Percentiles rank a stretch among this genome's conserved stretches.
phyloP scores from a whole-genome alignment of 1,140 invertebrate genomes.

The Diachasma alloeum region DNA sequence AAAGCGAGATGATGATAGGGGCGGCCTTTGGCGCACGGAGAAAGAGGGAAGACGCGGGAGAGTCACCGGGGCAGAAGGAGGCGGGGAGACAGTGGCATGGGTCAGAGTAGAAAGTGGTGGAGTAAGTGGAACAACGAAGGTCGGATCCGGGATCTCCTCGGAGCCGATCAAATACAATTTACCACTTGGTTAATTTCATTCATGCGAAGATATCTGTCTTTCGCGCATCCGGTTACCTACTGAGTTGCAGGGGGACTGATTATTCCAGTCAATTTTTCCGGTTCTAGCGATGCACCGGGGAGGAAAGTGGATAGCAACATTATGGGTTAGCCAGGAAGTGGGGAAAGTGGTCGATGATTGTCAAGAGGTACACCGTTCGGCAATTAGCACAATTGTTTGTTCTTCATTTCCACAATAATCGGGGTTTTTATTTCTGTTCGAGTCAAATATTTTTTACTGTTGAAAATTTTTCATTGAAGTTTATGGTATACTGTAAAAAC shows the following conservation, averaged over 20 bases:
- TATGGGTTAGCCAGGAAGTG: too few relatives aligned
- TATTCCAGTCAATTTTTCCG: not conserved
- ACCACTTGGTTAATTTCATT: slow-evolving; percentile 52
- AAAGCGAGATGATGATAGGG: slow-evolving; percentile 44
- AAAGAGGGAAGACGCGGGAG: not conserved
- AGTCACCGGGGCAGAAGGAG: not conserved
- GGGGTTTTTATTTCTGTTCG: too few relatives aligned
- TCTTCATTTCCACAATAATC: too few relatives aligned
- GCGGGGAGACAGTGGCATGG: slow-evolving; percentile 33
- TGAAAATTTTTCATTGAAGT: too few relatives aligned
- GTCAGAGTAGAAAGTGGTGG: slow-evolving; percentile 60
- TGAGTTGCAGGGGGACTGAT: not conserved
- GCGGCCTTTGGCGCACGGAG: not conserved
- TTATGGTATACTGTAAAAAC: too few relatives aligned
- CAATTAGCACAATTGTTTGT: too few relatives aligned
- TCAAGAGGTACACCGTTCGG: too few relatives aligned
- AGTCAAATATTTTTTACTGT: too few relatives aligned
- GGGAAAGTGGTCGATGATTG: too few relatives aligned
- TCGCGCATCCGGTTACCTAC: not conserved
- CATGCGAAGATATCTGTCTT: slow-evolving; percentile 34
- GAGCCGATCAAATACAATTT: slow-evolving; percentile 42
- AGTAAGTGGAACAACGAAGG: slow-evolving; percentile 48
- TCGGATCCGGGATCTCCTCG: slow-evolving; percentile 55
- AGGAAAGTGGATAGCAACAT: not conserved
- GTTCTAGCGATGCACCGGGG: not conserved